Conservation (phyloP, 2,797 vertebrate species). For the Acridotheres tristis region DNA sequence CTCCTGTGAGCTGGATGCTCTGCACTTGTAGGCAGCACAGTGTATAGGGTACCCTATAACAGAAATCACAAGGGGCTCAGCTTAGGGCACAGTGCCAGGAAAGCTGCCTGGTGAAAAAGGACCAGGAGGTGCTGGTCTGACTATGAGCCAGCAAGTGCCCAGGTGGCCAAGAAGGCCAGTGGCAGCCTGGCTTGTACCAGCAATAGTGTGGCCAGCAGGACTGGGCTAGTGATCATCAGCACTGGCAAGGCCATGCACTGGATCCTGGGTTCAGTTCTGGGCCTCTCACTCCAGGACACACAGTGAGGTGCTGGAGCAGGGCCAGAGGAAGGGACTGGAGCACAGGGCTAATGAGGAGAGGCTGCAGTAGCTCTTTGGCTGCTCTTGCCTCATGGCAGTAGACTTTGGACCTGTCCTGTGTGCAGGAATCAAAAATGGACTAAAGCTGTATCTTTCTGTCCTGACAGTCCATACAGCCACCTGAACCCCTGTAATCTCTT, state of each 20-base stretch:
- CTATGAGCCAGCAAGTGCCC: accelerated
- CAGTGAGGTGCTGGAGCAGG: neutral
- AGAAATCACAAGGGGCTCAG: neutral
- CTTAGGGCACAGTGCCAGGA: neutral
- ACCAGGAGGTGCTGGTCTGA: neutral
- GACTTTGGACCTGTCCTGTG: neutral
- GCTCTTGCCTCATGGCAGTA: neutral
- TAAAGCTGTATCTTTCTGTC: neutral
- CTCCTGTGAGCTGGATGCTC: neutral
- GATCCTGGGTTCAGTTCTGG: neutral
- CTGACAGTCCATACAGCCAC: neutral
- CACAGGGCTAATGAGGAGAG: neutral
- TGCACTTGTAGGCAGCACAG: neutral
- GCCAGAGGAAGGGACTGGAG: neutral
- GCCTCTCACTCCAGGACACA: neutral
- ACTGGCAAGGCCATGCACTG: neutral
- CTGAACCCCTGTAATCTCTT: neutral
- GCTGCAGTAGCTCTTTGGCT: neutral
- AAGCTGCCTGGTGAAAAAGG: neutral
- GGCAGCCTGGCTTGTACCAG: neutral
- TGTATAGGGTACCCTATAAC: accelerated
- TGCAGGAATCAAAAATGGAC: neutral
- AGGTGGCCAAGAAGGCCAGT: neutral
- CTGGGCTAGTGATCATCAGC: neutral
- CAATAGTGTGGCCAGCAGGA: neutral